Base-by-base conservation (phyloP, 2,113 vertebrate species). In the Cygnus buccinator region DNA sequence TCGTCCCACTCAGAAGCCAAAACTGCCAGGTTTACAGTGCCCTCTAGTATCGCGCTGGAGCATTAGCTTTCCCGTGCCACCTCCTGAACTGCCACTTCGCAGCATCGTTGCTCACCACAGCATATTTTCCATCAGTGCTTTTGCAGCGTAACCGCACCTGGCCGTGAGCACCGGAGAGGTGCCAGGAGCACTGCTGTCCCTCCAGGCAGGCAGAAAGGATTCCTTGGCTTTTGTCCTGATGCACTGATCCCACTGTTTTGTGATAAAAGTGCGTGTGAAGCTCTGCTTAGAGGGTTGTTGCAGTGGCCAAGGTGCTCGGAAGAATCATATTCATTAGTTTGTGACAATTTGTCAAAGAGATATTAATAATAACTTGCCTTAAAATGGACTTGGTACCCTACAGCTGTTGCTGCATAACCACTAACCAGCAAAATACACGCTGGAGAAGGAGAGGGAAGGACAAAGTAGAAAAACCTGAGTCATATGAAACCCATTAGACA, bases 21-120 rank as follows among this genome's bases (percentile, higher is more conserved):
- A 91, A 94, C 96, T 85, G 93, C 79, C 93, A 92, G 95, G 92
- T 94, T 96, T 83, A 94, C 93, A 97, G 96, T 97, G 96, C 96
- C 96, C 96, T 96, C 95, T 96, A 97, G 96, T 96, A 97, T 96
- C 92, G 67, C 61, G 12, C 46, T 0, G 66, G 29, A 94, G 95
- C 95, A 97, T 88, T 48, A 62, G 94, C 95, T 89, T 13, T 6
- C 46, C 5, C 4, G 20, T 91, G 94, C 87, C 93, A 87, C 91
- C 91, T 21, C 28, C 77, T 37, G 76, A 92, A 59, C 81, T 61
- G 84, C 77, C 93, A 61, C 89, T 43, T 39, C 25, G 43, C 84
- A 1, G 25, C 23, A 54, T 71, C 63, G 17, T 35, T 21, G 15
- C 92, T 94, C 87, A 0, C 20, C 0, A 3, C 61, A 59, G 84